A percentile compares a stretch with the other conserved stretches of the same genome.
phyloP scores from a whole-genome alignment of 1,140 invertebrate genomes.

The Ceratosolen fusciceps region DNA sequence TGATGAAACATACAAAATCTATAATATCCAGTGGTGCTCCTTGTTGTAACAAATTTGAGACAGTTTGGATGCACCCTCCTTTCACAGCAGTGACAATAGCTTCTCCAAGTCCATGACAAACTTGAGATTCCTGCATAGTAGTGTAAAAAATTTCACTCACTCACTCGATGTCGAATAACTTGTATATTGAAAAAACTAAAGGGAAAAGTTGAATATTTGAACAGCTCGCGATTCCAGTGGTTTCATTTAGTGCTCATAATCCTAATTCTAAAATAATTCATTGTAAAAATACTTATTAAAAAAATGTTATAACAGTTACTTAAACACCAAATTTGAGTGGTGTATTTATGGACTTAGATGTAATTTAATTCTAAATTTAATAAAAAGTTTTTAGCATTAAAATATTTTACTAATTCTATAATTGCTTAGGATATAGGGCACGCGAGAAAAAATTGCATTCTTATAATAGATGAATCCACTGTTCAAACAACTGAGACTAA shows the following conservation, averaged over 20 bases:
- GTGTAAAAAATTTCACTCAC: constrained; percentile 52
- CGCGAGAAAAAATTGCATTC: constrained; percentile 52
- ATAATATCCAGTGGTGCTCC: constrained; percentile 80
- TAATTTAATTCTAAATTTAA: constrained; percentile 33
- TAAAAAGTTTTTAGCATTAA: constrained; percentile 26
- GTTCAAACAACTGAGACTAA: constrained; percentile 50
- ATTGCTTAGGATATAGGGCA: constrained; percentile 51
- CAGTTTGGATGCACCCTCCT: constrained; percentile 67
- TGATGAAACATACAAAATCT: constrained; percentile 74
- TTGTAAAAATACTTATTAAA: constrained; percentile 9
- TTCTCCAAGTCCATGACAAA: constrained; percentile 67
- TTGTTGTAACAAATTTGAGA: constrained; percentile 74
- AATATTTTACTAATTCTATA: constrained; percentile 39
- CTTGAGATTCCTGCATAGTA: constrained; percentile 67
- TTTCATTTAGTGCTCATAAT: constrained; percentile 43
- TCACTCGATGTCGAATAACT: constrained; percentile 37
- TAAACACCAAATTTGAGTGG: constrained; percentile 19
- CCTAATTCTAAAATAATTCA: constrained; percentile 28
- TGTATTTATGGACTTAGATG: constrained; percentile 31
- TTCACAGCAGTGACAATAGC: constrained; percentile 69
- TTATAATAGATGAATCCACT: constrained; percentile 55
- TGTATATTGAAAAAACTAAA: constrained; percentile 44
- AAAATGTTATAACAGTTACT: constrained; percentile 15
- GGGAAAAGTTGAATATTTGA: constrained; percentile 31
- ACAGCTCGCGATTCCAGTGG: constrained; percentile 40